Conservation (phyloP, 1,140 invertebrate genomes). For the Eueides isabella region DNA sequence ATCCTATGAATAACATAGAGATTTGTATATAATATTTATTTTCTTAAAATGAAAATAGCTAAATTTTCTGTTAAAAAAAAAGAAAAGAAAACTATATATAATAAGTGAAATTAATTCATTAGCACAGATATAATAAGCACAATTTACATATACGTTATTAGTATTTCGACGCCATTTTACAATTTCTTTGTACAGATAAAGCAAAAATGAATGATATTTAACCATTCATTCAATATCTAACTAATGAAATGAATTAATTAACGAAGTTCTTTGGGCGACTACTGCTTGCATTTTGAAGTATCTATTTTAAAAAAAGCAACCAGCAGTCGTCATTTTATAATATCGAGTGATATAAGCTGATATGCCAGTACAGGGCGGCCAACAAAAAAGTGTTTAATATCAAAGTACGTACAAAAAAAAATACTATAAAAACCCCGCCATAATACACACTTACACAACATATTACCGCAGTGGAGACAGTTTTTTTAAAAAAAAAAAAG, state of each 20-base stretch:
- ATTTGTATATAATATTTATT: too few species aligned
- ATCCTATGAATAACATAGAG: too few species aligned
- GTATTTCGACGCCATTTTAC: not conserved
- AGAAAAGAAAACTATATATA: not conserved
- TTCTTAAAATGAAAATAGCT: too few species aligned
- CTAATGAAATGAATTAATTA: slow-evolving; percentile 6
- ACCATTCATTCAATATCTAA: not conserved
- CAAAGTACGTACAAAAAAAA: slow-evolving; percentile 57
- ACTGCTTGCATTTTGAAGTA: not conserved
- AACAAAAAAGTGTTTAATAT: slow-evolving; percentile 46
- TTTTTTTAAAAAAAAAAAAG: too few species aligned
- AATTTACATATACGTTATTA: not conserved
- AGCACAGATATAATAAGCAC: not conserved
- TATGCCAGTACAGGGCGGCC: slow-evolving; percentile 50
- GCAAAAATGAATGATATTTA: not conserved
- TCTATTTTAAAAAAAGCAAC: not conserved
- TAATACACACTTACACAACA: not conserved
- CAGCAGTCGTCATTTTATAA: slow-evolving; percentile 42
- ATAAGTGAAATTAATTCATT: not conserved
- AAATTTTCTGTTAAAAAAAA: too few species aligned
- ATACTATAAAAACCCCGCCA: slow-evolving; percentile 37
- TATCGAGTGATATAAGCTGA: slow-evolving; percentile 65
- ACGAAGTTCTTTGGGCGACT: not conserved
- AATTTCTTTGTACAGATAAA: not conserved
- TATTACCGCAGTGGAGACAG: slow-evolving; percentile 33